Evolutionary conservation across 2,113 vertebrate species (phyloP), one percentile per base, ranked within the genome.

Genomic region (Myiagra hebetior): DNA sequence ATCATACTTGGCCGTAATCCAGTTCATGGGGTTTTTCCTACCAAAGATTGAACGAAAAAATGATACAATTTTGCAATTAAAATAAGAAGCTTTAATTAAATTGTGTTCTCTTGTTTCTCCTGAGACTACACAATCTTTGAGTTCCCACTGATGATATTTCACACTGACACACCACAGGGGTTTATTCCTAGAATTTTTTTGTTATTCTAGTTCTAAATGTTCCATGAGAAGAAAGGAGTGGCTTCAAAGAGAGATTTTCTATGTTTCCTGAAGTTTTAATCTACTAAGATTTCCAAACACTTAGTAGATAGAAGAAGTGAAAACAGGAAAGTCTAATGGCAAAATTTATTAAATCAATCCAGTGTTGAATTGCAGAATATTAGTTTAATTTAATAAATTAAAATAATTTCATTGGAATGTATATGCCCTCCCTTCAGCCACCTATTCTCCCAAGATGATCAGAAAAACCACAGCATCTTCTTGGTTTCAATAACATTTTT

Each of bases 1-100:
- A 85, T 88, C 75, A 91, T 31, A 56, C 23, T 65, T 90, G 85
- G 59, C 79, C 18, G 23, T 52, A 90, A 70, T 70, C 86, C 85
- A 62, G 31, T 70, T 95, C 80, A 74, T 80, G n/a, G 3, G 28
- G 8, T 35, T 53, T 59, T 60, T 60, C 21, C 30, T 60, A 73
- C 13, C 8, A 65, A 81, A 78, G 27, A 52, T 10, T 85, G 49
- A 79, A 90, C 21, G 55, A 21, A 52, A 89, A 65, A 87, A 90
- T 68, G 3, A 81, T 52, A 80, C 6, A 27, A 44, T 91, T 95
- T 77, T 95, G 55, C 50, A 86, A 92, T 83, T 92, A 93, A 91
- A 97, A 84, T 64, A 64, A 78, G 65, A 69, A 56, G 13, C 7
- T 91, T 91, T 73, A 93, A 93, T 91, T 95, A 87, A 92, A 52